phyloP scores from a whole-genome alignment of 2,113 vertebrate species.

The Vombatus ursinus region DNA sequence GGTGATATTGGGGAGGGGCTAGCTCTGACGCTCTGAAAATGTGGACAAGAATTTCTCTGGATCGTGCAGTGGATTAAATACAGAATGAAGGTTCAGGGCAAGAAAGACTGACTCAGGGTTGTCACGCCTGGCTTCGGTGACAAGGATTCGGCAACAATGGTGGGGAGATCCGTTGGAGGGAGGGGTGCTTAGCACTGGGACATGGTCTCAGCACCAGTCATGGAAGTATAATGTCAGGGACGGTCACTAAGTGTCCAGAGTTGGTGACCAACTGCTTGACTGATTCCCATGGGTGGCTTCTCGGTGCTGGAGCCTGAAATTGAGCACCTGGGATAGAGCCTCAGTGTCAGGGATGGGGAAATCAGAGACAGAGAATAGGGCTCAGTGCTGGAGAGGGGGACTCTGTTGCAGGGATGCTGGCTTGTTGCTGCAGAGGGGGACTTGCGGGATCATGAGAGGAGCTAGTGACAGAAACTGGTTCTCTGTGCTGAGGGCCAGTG shows the following conservation, averaged over 20 bases:
- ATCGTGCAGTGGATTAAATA: not conserved
- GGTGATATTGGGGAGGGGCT: not conserved
- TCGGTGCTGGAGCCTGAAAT: not conserved
- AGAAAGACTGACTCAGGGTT: not conserved
- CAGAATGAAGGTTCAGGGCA: not conserved
- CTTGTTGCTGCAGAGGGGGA: not conserved
- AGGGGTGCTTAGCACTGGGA: not conserved
- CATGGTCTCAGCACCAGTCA: not conserved
- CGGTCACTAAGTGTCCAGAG: not conserved
- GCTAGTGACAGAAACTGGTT: too few relatives aligned
- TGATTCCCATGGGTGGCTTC: not conserved
- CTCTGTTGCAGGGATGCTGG: not conserved
- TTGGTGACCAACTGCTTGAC: too few relatives aligned
- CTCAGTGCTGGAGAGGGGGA: not conserved
- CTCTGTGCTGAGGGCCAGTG: not conserved
- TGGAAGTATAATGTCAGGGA: not conserved
- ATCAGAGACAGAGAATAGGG: not conserved
- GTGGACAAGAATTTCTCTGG: not conserved
- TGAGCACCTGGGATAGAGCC: not conserved
- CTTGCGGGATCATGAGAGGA: not conserved
- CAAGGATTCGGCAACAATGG: not conserved
- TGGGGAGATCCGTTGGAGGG: not conserved
- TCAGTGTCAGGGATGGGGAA: not conserved
- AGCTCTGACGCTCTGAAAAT: not conserved
- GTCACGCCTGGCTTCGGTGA: not conserved